These are phyloP conservation scores for Uromys caudimaculatus DNA, from an alignment of 2,797 vertebrate genomes.

Conservation along the genomic window DNA sequence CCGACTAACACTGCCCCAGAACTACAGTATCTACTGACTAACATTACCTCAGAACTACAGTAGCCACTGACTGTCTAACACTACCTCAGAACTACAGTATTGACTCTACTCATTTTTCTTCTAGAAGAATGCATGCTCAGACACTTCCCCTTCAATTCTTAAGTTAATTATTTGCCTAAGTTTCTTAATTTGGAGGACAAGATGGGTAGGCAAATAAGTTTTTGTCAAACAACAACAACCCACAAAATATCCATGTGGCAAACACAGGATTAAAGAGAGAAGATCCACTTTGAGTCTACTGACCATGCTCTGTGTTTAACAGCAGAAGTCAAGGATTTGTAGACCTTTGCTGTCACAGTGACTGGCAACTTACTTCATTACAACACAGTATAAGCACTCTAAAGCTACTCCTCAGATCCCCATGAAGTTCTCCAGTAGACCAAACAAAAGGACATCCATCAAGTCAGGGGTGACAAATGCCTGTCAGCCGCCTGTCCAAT, in stretches of 20 bases:
- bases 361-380: slow-evolving; percentile 27
- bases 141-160: slow-evolving; percentile 17
- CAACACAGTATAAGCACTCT: slow-evolving; percentile 14
- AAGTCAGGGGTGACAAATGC: neutral
- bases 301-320: slow-evolving; percentile 33
- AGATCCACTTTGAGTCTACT: slow-evolving; percentile 36
- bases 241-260: neutral
- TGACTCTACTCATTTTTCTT: neutral
- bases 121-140: neutral
- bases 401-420: slow-evolving; percentile 19
- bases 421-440: slow-evolving; percentile 49
- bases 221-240: slow-evolving; percentile 41
- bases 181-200: neutral
- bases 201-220: neutral
- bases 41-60: neutral
- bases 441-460: slow-evolving; percentile 34
- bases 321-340: slow-evolving; percentile 57
- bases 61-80: neutral
- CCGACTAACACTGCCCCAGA: neutral
- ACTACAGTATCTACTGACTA: neutral
- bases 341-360: slow-evolving; percentile 47
- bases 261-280: slow-evolving; percentile 35
- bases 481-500: rapidly evolving
- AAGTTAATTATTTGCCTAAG: neutral
- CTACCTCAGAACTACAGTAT: neutral